Evolutionary conservation across 2,113 vertebrate species (phyloP).

Genomic region (Oenanthe oenanthe): DNA sequence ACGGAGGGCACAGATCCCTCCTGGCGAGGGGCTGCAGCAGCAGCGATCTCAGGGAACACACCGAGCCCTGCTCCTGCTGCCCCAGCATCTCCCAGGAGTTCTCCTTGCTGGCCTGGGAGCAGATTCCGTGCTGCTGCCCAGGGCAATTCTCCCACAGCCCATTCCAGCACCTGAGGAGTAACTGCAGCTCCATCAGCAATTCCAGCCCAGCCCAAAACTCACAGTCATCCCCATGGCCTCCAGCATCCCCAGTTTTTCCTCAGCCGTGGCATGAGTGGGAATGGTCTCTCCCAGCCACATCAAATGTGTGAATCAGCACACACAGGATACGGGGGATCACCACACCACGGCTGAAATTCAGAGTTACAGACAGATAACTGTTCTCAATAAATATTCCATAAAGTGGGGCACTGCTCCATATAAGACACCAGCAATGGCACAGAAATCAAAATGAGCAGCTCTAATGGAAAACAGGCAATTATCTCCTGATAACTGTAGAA

Average conservation of each 20-base stretch:
- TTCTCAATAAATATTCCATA: neutral
- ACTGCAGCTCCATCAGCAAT: neutral
- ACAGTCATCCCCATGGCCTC: too few relatives aligned
- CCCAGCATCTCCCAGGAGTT: fast-evolving
- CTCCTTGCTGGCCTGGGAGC: neutral
- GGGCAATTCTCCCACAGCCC: fast-evolving
- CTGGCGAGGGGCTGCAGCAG: neutral
- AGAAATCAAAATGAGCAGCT: neutral
- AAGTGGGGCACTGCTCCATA: fast-evolving
- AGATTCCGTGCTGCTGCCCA: fast-evolving
- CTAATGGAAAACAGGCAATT: neutral
- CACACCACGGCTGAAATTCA: too few relatives aligned
- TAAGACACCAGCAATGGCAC: neutral
- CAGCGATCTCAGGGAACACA: fast-evolving
- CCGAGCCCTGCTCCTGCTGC: neutral
- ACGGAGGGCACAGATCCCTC: too few relatives aligned
- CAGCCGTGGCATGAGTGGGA: neutral
- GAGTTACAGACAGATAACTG: fast-evolving
- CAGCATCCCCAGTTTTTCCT: fast-evolving
- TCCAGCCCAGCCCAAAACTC: neutral
- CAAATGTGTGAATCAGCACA: neutral
- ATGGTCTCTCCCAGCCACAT: neutral
- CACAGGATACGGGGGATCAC: fast-evolving
- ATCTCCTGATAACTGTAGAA: too few relatives aligned
- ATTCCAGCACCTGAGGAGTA: fast-evolving